A percentile compares a stretch with the other conserved stretches of the same genome.
Evolutionary conservation across 2,797 vertebrate genomes (phyloP).

Genomic region (Platyrinchus mystaceus): DNA sequence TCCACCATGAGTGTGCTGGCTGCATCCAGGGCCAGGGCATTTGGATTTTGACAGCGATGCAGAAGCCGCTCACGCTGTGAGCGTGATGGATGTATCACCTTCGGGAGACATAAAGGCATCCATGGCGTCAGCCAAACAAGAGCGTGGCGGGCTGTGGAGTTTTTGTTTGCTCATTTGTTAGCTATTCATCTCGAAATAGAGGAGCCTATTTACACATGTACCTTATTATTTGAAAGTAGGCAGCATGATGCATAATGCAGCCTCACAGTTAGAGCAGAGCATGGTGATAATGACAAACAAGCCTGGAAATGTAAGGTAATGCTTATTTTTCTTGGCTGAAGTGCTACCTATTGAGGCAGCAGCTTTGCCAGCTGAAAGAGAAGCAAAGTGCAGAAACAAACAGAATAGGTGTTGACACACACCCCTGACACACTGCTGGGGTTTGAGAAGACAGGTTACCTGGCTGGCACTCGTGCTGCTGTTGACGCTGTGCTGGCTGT

Average conservation of each 20-base stretch:
- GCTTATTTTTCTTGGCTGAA: conserved; percentile 32
- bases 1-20: accelerated
- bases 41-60: not conserved
- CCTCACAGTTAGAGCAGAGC: not conserved
- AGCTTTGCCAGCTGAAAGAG: not conserved
- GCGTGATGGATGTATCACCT: conserved; percentile 16
- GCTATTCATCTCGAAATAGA: not conserved
- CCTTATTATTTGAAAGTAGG: conserved; percentile 34
- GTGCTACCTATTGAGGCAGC: not conserved
- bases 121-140: not conserved
- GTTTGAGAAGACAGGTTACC: not conserved
- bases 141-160: not conserved
- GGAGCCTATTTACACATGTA: not conserved
- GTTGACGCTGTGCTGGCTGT: not conserved
- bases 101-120: conserved; percentile 6
- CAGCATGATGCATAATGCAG: not conserved
- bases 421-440: not conserved
- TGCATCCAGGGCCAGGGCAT: not conserved
- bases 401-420: not conserved
- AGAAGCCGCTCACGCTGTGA: accelerated
- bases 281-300: not conserved
- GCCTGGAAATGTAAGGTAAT: not conserved
- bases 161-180: conserved; percentile 57
- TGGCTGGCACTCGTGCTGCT: not conserved
- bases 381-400: not conserved